A percentile compares a stretch with the other conserved stretches of the same genome.
phyloP scores from a whole-genome alignment of 2,113 vertebrate species.

The Picathartes gymnocephalus region DNA sequence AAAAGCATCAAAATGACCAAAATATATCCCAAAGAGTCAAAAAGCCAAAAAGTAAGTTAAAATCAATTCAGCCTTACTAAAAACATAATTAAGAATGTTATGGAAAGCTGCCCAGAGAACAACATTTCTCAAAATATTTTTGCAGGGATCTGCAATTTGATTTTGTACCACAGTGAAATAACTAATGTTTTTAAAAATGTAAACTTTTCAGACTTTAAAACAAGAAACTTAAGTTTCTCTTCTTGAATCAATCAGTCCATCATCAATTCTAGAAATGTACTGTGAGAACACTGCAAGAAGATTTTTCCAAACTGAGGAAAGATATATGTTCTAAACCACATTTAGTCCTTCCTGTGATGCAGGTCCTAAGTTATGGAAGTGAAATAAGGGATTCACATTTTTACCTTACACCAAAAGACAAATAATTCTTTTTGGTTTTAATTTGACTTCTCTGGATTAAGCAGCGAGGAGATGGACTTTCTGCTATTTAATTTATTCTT shows the following conservation, averaged over 20 bases:
- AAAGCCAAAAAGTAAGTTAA: not conserved
- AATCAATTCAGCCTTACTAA: not conserved
- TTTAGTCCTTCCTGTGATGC: not conserved
- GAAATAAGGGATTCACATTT: not conserved
- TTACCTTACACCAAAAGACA: not conserved
- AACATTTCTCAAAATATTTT: not conserved
- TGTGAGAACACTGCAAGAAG: not conserved
- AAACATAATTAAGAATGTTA: not conserved
- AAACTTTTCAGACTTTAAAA: not conserved
- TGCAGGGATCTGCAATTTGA: not conserved
- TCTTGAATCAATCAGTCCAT: not conserved
- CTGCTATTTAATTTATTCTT: not conserved
- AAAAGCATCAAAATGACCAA: not conserved
- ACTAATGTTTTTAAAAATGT: not conserved
- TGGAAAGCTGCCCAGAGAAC: not conserved
- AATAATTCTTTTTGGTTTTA: not conserved
- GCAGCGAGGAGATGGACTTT: not conserved
- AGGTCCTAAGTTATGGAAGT: not conserved
- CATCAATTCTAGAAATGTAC: not conserved
- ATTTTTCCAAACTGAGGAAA: not conserved
- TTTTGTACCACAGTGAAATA: not conserved
- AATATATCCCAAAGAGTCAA: not conserved
- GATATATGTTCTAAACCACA: not conserved
- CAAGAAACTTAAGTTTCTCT: not conserved
- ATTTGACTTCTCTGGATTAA: not conserved